Evolutionary conservation across 1,140 invertebrate genomes (phyloP).

Genomic region (Globodera ellingtonae): DNA sequence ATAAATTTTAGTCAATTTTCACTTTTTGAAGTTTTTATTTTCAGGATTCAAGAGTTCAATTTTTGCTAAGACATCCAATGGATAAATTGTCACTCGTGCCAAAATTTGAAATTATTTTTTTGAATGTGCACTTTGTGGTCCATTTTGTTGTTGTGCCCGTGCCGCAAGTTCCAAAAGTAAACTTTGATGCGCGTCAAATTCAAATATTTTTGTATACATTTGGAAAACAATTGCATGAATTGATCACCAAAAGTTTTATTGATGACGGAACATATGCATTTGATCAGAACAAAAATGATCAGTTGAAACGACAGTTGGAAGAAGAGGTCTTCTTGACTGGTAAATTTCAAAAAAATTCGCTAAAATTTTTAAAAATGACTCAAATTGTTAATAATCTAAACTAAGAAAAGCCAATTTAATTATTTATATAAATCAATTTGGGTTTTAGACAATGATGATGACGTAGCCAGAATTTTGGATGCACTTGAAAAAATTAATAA

Average conservation of each 20-base stretch:
- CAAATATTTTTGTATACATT: background rate
- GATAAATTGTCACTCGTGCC: background rate
- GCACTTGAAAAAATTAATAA: no score
- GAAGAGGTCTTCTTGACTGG: background rate
- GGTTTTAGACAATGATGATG: no score
- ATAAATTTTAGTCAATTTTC: background rate
- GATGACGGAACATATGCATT: background rate
- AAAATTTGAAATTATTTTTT: background rate
- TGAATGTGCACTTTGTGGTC: background rate
- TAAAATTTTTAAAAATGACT: no score
- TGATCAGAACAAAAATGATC: background rate
- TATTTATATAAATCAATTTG: no score
- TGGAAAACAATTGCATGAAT: background rate
- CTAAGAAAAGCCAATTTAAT: no score
- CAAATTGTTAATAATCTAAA: background rate
- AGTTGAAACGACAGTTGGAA: background rate
- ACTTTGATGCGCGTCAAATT: background rate
- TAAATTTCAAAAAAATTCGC: background rate
- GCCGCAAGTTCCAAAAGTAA: background rate
- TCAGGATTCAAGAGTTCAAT: background rate
- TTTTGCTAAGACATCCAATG: background rate
- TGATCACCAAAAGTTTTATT: background rate
- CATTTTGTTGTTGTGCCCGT: background rate
- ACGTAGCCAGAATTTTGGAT: no score
- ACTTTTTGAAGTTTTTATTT: background rate